phyloP scores from a whole-genome alignment of 1,140 invertebrate species.

The Whitmania pigra region DNA sequence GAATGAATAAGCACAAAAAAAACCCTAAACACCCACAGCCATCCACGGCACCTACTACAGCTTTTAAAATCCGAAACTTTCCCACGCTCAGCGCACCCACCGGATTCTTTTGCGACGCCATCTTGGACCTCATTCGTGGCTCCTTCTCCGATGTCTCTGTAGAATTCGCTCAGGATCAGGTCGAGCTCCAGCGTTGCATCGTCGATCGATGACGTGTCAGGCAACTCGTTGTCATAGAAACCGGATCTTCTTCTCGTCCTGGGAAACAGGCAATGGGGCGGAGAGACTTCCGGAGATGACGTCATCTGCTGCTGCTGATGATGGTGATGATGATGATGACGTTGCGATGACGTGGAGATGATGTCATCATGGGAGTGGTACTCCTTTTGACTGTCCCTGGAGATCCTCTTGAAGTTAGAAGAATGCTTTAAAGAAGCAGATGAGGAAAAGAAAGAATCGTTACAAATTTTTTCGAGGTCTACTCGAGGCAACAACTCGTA shows the following conservation, averaged over 20 bases:
- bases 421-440: not conserved
- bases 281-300: not conserved
- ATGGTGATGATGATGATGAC: not conserved
- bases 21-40: not conserved
- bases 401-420: too few species aligned
- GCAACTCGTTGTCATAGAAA: not conserved
- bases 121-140: too few species aligned
- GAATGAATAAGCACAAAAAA: slow-evolving; percentile 1
- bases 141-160: too few species aligned
- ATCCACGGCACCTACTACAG: not conserved
- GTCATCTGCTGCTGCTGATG: not conserved
- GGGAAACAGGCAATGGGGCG: not conserved
- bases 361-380: not conserved
- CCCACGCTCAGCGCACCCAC: too few species aligned
- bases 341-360: not conserved
- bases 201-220: not conserved
- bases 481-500: not conserved
- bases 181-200: too few species aligned
- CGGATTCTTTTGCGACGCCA: too few species aligned
- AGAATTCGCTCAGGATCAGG: too few species aligned
- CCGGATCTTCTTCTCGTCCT: not conserved
- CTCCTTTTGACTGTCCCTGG: too few species aligned
- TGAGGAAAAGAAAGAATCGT: not conserved
- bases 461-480: not conserved
- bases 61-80: not conserved